A percentile compares a stretch with the other conserved stretches of the same genome.
Evolutionary conservation across 2,113 vertebrate species (phyloP).

Genomic region (Puma concolor): DNA sequence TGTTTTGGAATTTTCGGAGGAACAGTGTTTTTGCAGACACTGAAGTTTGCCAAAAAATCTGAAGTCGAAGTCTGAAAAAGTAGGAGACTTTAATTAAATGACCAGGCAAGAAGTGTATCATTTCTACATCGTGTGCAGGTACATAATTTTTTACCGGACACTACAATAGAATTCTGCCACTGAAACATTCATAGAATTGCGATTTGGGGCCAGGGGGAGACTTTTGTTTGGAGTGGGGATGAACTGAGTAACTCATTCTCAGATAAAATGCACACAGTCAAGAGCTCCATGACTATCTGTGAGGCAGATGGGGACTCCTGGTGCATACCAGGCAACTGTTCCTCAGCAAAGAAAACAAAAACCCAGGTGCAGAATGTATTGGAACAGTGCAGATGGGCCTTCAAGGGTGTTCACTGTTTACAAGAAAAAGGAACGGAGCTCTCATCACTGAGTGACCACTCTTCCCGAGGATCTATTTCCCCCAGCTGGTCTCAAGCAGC

Average conservation of each 20-base stretch:
- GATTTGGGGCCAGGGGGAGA: not conserved
- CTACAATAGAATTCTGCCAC: not conserved
- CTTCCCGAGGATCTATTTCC: conserved; percentile 69
- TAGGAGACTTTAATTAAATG: conserved; percentile 36
- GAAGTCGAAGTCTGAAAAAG: not conserved
- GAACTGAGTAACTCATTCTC: conserved; percentile 8
- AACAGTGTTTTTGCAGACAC: not conserved
- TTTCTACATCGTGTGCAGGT: not conserved
- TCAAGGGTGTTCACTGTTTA: conserved; percentile 77
- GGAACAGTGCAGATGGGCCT: conserved; percentile 74
- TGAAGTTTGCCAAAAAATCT: conserved; percentile 8
- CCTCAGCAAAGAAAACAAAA: conserved; percentile 86
- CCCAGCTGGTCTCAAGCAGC: conserved; percentile 63
- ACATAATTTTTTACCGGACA: not conserved
- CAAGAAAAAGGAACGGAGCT: conserved; percentile 72
- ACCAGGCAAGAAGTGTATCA: not conserved
- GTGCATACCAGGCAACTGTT: conserved; percentile 80
- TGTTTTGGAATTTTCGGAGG: not conserved
- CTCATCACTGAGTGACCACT: conserved; percentile 72
- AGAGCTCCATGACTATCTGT: conserved; percentile 55
- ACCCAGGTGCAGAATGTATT: conserved; percentile 85
- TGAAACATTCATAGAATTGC: not conserved
- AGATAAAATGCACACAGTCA: conserved; percentile 49
- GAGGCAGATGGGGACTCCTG: conserved; percentile 82
- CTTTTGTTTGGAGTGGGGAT: conserved; percentile 12